Evolutionary conservation across 2,113 vertebrate genomes (phyloP), one percentile per base, ranked within the genome.

Genomic region (Anhinga anhinga): DNA sequence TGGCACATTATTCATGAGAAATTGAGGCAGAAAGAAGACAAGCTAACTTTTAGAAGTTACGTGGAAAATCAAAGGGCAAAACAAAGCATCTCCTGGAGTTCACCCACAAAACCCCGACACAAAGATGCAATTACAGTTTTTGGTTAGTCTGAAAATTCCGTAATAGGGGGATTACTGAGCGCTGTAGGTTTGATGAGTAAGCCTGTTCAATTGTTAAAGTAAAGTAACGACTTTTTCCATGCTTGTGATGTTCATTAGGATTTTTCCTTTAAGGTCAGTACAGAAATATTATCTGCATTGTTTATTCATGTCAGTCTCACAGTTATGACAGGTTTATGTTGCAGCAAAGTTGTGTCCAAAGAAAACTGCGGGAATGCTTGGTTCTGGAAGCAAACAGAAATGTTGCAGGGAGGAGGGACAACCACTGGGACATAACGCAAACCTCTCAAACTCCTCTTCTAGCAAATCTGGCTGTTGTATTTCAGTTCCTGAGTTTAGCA

Each of bases 251-350:
- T 78, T 97, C 9, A 7, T 55, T 55, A 66, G 58, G 45, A 66
- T 81, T 88, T 77, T 40, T 94, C 74, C 49, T 92, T 74, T 88
- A 90, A 82, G 50, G 56, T 69, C 73, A 72, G 45, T 49, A 38
- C 21, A 38, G 80, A 71, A 92, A 65, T 61, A 76, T 84, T 95
- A 71, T 96, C 93, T 91, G 73, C 18, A 8, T 82, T 97, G 94
- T 90, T 94, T 95, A 96, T 76, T 61, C 73, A 38, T 61, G 73
- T 91, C 56, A 61, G 63, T 89, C 69, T 88, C 86, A 88, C 80
- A 69, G 44, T 85, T 82, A 56, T 87, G 95, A 97, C 88, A 96
- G 77, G 61, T 95, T 95, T 96, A 84, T 0, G 5, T 70, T 94
- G 84, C 71, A 38, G 73, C 20, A 73, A 13, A 34, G 26, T 86